Evolutionary conservation across 2,888 invertebrate genomes (phyloP).

Genomic region (Campopleginae sp.): DNA sequence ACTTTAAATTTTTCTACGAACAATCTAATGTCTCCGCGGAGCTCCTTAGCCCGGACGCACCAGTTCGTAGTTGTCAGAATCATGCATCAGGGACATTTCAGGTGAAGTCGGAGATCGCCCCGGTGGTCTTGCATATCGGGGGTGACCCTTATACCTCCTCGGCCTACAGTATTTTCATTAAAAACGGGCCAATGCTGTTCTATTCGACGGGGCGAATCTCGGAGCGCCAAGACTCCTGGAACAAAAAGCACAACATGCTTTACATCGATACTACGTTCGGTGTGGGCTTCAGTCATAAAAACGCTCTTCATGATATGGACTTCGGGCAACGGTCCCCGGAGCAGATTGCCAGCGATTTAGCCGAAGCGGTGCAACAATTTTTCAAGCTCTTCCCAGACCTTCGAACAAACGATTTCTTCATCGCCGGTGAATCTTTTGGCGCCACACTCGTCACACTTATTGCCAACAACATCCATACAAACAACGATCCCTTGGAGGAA

Average conservation of each 20-base stretch:
- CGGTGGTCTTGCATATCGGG: too few species aligned
- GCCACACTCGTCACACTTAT: constrained; percentile 93
- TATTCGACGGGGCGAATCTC: too few species aligned
- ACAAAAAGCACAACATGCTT: constrained; percentile 90
- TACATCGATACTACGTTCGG: constrained; percentile 98
- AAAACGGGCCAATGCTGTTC: too few species aligned
- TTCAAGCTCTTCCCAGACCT: constrained; percentile 92
- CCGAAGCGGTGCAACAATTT: constrained; percentile 91
- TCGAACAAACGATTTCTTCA: constrained; percentile 91
- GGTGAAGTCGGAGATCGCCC: too few species aligned
- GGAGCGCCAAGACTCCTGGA: constrained; percentile 87
- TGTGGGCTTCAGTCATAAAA: constrained; percentile 96
- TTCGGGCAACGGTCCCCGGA: constrained; percentile 89
- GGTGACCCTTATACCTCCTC: too few species aligned
- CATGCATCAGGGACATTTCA: too few species aligned
- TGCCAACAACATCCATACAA: constrained; percentile 89
- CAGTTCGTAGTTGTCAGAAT: too few species aligned
- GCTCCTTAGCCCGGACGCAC: too few species aligned
- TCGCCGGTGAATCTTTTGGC: constrained; percentile 95
- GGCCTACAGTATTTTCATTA: too few species aligned
- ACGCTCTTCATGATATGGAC: constrained; percentile 90
- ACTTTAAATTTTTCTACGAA: constrained; percentile 80
- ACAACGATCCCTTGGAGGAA: constrained; percentile 85
- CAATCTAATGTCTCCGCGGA: too few species aligned
- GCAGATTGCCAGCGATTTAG: constrained; percentile 92